Conservation (phyloP, 2,888 invertebrate species). For the Fragum sueziense region DNA sequence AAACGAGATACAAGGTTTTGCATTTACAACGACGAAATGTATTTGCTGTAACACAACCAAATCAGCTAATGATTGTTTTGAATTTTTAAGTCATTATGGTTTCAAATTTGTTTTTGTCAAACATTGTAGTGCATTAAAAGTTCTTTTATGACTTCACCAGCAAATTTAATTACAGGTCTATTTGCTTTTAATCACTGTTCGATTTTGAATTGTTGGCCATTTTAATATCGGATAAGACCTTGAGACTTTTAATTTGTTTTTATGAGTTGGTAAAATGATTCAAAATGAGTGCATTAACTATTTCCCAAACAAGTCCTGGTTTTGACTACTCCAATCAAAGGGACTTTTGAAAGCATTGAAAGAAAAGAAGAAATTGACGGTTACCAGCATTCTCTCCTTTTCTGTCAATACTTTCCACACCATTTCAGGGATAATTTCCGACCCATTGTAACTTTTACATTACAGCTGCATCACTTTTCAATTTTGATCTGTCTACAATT, state of each 20-base stretch:
- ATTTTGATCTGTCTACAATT: not conserved
- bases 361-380: not conserved
- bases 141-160: not conserved
- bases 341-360: no score
- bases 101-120: not conserved
- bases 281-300: not conserved
- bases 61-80: no score
- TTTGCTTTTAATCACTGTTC: slow-evolving; percentile 1
- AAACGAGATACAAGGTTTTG: no score
- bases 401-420: not conserved
- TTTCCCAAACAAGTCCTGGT: no score
- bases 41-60: no score
- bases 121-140: not conserved
- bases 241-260: slow-evolving; percentile 22
- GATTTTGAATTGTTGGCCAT: not conserved
- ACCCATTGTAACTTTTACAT: no score
- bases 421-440: no score
- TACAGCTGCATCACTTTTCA: not conserved
- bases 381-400: not conserved
- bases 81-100: no score
- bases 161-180: slow-evolving; percentile 12
- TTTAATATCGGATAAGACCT: not conserved
- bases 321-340: no score
- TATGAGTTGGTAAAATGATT: slow-evolving; percentile 7
- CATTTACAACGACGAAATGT: no score